Conservation (phyloP, 2,113 vertebrate species). For the Pygoscelis adeliae region DNA sequence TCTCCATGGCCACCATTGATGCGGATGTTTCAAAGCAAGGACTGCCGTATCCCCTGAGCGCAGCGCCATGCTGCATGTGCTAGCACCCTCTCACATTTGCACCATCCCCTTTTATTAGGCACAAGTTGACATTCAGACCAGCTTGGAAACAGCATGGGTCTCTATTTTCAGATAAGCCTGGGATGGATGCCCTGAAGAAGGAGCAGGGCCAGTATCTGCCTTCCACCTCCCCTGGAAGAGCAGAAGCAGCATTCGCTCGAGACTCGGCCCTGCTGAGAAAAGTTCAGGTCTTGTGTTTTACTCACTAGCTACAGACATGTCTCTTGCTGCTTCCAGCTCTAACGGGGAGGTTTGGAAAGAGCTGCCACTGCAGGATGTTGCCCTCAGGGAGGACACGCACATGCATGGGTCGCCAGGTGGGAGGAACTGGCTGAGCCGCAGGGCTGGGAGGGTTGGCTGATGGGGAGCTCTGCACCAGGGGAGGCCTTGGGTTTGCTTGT, state of each 20-base stretch:
- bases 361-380: neutral
- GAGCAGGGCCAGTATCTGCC: neutral
- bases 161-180: neutral
- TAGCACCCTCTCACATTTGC: neutral
- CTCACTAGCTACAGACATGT: neutral
- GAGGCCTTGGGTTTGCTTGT: neutral
- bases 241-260: neutral
- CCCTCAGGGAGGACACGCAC: neutral
- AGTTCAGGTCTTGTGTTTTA: neutral
- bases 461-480: neutral
- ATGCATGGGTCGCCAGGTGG: rapidly evolving
- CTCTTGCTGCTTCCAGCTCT: neutral
- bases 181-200: neutral
- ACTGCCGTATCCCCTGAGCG: neutral
- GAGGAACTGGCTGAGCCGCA: neutral
- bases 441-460: neutral
- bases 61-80: neutral
- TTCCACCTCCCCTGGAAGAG: neutral
- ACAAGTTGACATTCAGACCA: neutral
- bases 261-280: neutral
- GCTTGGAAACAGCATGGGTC: neutral
- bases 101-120: neutral
- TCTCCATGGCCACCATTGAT: neutral
- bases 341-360: neutral
- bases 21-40: neutral